These are phyloP conservation scores for Cheilosia vernalis DNA, from an alignment of 2,888 invertebrate genomes.

Conservation along the genomic window DNA sequence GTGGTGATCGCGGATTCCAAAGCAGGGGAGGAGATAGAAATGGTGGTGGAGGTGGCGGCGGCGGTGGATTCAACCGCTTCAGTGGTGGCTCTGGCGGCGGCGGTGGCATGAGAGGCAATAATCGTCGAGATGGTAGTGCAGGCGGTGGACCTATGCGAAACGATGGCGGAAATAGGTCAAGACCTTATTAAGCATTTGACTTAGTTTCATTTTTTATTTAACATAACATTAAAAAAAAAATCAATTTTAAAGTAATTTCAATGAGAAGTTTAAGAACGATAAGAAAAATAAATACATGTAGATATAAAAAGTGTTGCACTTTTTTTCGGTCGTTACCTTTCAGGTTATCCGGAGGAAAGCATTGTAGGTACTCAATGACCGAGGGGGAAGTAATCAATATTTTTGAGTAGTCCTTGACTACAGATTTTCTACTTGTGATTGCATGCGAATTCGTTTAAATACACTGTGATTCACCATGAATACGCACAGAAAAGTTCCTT, in stretches of 20 bases:
- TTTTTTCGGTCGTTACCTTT: not conserved
- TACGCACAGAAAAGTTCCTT: too few relatives aligned
- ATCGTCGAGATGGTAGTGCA: constrained; percentile 76
- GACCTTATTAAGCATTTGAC: constrained; percentile 79
- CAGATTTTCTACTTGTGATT: too few relatives aligned
- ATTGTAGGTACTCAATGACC: too few relatives aligned
- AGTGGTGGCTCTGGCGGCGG: constrained; percentile 80
- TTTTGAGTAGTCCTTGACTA: too few relatives aligned
- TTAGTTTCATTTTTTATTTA: constrained; percentile 52
- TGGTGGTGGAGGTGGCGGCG: constrained; percentile 82
- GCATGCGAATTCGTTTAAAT: too few relatives aligned
- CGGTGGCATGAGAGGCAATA: constrained; percentile 78
- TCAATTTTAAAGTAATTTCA: constrained; percentile 66
- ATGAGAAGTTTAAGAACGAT: constrained; percentile 59
- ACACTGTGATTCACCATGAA: too few relatives aligned
- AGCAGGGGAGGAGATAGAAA: constrained; percentile 80
- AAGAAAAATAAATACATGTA: constrained; percentile 61
- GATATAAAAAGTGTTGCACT: constrained; percentile 32
- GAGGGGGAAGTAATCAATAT: too few relatives aligned
- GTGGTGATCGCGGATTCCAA: constrained; percentile 79
- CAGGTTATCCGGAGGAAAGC: not conserved
- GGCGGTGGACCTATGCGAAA: constrained; percentile 81
- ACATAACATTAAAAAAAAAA: constrained; percentile 52
- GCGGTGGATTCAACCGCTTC: constrained; percentile 79
- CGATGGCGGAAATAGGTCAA: constrained; percentile 80